Evolutionary conservation across 2,797 vertebrate genomes (phyloP).

Genomic region (Yasuhikotakia modesta): DNA sequence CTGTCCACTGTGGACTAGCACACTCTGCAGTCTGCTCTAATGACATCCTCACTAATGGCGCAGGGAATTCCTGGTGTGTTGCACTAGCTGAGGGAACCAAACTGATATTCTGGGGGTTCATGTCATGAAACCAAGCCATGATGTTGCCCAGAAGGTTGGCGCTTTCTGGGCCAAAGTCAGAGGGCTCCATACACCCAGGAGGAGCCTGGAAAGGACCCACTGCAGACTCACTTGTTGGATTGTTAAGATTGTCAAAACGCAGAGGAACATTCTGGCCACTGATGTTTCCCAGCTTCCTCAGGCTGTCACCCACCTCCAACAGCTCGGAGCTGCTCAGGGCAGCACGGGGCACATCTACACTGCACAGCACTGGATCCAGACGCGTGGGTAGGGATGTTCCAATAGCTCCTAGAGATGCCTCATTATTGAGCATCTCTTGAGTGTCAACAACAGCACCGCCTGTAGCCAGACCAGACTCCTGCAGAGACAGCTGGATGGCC

Average conservation of each 20-base stretch:
- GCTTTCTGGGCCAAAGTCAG: conserved; percentile 80
- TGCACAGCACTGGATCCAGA: conserved; percentile 81
- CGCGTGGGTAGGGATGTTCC: conserved; percentile 93
- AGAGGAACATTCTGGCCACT: conserved; percentile 74
- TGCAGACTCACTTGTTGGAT: conserved; percentile 74
- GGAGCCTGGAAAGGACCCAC: conserved; percentile 80
- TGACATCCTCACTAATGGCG: conserved; percentile 58
- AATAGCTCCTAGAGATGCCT: conserved; percentile 90
- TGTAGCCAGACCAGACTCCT: conserved; percentile 87
- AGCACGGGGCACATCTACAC: conserved; percentile 80
- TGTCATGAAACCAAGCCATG: conserved; percentile 99
- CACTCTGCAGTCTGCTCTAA: conserved; percentile 66
- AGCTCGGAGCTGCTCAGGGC: conserved; percentile 93
- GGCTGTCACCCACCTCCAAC: conserved; percentile 88
- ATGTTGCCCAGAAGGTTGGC: conserved; percentile 97
- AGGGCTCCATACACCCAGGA: conserved; percentile 81
- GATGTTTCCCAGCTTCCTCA: conserved; percentile 82
- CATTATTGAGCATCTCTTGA: conserved; percentile 83
- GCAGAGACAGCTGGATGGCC: conserved; percentile 96
- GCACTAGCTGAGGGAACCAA: conserved; percentile 85
- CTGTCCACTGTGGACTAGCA: conserved; percentile 57
- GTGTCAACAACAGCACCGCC: conserved; percentile 72
- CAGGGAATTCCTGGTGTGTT: conserved; percentile 65
- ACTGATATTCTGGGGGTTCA: conserved; percentile 95
- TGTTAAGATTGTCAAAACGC: conserved; percentile 71